Conservation (phyloP, 2,797 vertebrate species). For the Smutsia temminckii region DNA sequence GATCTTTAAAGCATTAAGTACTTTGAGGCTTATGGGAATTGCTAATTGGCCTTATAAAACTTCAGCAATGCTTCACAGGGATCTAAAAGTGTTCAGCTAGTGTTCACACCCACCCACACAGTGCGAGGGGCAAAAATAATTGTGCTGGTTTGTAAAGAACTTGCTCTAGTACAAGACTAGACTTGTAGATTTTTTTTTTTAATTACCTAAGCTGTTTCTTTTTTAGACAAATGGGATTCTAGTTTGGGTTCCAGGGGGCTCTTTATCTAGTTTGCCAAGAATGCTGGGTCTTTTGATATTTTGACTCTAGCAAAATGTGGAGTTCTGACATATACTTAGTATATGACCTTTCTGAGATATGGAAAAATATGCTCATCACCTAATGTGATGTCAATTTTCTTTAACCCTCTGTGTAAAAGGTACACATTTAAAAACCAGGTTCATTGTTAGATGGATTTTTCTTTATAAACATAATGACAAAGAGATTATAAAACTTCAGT, state of each 20-base stretch:
- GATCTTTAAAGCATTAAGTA: neutral
- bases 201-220: neutral
- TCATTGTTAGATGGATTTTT: constrained; percentile 11
- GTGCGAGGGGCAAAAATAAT: neutral
- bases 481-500: constrained; percentile 8
- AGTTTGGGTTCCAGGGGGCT: constrained; percentile 2
- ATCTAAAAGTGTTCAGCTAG: neutral
- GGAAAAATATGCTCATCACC: neutral
- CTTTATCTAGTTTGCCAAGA: neutral
- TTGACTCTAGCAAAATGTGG: constrained; percentile 29
- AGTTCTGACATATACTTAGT: neutral
- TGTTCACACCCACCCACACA: neutral
- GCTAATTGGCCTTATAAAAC: neutral
- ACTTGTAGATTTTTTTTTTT: neutral
- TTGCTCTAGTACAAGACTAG: constrained; percentile 46
- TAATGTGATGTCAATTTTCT: neutral
- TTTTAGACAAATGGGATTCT: constrained; percentile 8
- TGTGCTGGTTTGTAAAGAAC: neutral
- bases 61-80: neutral
- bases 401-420: constrained; percentile 15
- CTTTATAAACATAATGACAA: constrained; percentile 52
- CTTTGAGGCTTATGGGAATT: neutral
- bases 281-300: constrained; percentile 4
- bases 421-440: neutral
- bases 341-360: neutral